phyloP scores from a whole-genome alignment of 2,797 vertebrate species.

The Tolypeutes matacus region DNA sequence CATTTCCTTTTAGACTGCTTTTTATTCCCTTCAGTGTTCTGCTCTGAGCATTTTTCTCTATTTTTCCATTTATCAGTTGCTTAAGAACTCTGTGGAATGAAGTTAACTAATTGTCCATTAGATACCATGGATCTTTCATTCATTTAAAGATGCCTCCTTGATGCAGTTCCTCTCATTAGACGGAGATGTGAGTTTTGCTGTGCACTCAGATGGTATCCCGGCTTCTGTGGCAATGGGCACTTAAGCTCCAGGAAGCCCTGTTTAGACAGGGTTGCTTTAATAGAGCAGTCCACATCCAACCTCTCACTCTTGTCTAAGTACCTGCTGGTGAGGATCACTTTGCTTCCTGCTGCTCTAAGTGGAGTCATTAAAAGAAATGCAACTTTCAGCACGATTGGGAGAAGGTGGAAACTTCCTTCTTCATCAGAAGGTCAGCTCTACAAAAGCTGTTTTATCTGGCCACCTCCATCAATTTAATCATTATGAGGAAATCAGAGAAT shows the following conservation, averaged over 20 bases:
- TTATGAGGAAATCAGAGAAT: conserved; percentile 1
- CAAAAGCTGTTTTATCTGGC: neutral
- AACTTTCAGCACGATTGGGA: conserved; percentile 68
- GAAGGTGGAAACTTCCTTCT: conserved; percentile 54
- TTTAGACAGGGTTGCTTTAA: conserved; percentile 81
- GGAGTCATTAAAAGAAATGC: conserved; percentile 80
- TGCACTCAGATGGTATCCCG: conserved; percentile 74
- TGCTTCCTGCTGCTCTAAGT: conserved; percentile 84
- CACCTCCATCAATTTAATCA: conserved; percentile 3
- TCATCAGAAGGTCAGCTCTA: conserved; percentile 72
- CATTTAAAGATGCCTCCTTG: conserved; percentile 80
- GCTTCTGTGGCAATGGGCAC: conserved; percentile 79
- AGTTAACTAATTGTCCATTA: conserved; percentile 84
- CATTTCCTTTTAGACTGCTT: conserved; percentile 28
- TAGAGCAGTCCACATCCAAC: conserved; percentile 73
- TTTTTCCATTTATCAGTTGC: conserved; percentile 76
- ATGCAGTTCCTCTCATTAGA: conserved; percentile 75
- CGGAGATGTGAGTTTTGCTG: conserved; percentile 46
- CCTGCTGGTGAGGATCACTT: conserved; percentile 77
- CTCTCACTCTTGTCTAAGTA: conserved; percentile 84
- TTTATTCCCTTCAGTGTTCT: neutral
- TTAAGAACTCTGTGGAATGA: conserved; percentile 82
- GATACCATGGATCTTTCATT: conserved; percentile 75
- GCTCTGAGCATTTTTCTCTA: conserved; percentile 34
- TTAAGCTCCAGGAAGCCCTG: conserved; percentile 84